Base-by-base conservation (phyloP, 1,140 invertebrate species). In the Stegodyphus mimosarum region DNA sequence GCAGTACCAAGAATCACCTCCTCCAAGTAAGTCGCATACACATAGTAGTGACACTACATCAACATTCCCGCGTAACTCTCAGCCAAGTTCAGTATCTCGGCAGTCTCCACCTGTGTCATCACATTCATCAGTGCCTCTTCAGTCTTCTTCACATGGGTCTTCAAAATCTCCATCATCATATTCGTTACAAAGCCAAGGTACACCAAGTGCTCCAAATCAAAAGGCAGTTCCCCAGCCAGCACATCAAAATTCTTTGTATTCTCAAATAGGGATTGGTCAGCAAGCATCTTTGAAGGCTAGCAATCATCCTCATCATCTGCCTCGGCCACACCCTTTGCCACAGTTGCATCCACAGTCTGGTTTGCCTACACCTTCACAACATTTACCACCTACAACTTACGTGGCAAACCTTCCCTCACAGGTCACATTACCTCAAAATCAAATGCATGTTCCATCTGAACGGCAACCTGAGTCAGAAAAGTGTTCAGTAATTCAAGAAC, bases 401-500 rank as follows among this genome's bases (percentile, higher is more conserved):
- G 74, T 83, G 5, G 15, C 78, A 55, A 83, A 77, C 33, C 49
- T 84, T 18, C 81, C 86, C 17, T 33, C 72, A 7, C 86, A 87
- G 9, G 64, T 83, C 60, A 85, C 86, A 53, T 63, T 87, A 50
- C 87, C 87, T 72, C 83, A 77, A 52, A 72, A 71, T 64, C 67
- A 75, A 51, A 71, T 85, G 53, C 83, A 85, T 72, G n/a, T 52
- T 18, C 5, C 72, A 55, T 33, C 83, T 51, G 83, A 85, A 52
- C 50, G 83, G 18, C 67, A 49, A 13, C 33, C 33, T 33, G 83
- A 85, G 53, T 77, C 75, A 49, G 83, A 85, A 85, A 85, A 85
- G 64, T 85, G 83, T 17, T 78, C 83, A 33, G 83, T 85, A 15
- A 78, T 85, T 49, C 83, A 77, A 64, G 83, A 89, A 89, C 86